A percentile compares a stretch with the other conserved stretches of the same genome.
Evolutionary conservation across 2,113 vertebrate genomes (phyloP).

Genomic region (Melanerpes aurifrons): DNA sequence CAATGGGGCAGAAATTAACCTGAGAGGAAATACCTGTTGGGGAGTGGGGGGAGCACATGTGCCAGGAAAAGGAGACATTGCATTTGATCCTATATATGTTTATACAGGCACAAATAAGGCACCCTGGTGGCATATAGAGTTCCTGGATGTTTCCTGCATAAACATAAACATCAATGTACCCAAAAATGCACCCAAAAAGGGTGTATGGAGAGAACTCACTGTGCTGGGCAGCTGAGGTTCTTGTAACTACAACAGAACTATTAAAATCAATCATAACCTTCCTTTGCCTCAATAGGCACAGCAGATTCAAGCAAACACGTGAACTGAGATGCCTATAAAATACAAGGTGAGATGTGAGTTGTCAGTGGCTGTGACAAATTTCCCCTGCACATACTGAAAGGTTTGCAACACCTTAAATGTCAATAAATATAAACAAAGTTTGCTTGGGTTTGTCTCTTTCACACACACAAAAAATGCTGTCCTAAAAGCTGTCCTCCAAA

Average conservation of each 20-base stretch:
- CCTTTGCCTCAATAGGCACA: neutral
- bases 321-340: neutral
- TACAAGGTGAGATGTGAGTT: neutral
- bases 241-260: neutral
- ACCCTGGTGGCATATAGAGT: neutral
- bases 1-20: neutral
- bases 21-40: neutral
- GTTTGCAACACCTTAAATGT: neutral
- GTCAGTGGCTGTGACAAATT: neutral
- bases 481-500: neutral
- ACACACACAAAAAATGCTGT: neutral
- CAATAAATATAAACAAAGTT: neutral
- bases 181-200: neutral
- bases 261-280: neutral
- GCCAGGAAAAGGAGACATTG: neutral
- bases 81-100: neutral
- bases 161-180: neutral
- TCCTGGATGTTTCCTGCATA: neutral
- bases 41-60: fast-evolving
- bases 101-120: neutral
- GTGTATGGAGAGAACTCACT: neutral
- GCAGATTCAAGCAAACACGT: neutral
- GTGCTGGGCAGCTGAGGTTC: neutral
- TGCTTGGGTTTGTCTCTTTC: neutral
- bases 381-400: neutral